phyloP scores from a whole-genome alignment of 1,140 invertebrate genomes.

The Acromyrmex heyeri region DNA sequence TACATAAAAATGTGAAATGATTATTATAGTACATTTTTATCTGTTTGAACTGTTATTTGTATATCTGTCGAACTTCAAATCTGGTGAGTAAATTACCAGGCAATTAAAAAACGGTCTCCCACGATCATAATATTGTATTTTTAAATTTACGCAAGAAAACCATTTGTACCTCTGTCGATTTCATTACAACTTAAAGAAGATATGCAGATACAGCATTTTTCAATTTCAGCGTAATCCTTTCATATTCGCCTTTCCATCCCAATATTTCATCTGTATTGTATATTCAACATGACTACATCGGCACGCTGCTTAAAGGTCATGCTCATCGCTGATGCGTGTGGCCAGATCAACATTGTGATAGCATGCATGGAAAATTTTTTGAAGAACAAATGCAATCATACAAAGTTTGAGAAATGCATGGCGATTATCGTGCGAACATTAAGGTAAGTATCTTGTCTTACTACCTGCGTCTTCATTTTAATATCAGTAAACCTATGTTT shows the following conservation, averaged over 20 bases:
- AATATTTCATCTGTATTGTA: conserved; percentile 73
- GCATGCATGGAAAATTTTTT: conserved; percentile 51
- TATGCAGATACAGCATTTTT: background rate
- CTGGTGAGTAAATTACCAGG: too few species aligned
- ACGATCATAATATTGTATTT: too few species aligned
- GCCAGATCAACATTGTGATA: conserved; percentile 66
- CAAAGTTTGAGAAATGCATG: background rate
- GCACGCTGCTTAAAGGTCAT: conserved; percentile 63
- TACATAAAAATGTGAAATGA: too few species aligned
- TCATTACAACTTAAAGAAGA: too few species aligned
- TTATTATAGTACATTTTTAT: too few species aligned
- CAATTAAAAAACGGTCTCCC: too few species aligned
- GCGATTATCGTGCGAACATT: conserved; percentile 27
- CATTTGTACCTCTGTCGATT: too few species aligned
- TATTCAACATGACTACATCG: conserved; percentile 70
- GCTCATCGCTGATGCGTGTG: conserved; percentile 73
- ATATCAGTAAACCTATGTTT: background rate
- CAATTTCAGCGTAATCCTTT: background rate
- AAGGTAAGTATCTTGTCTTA: conserved; percentile 10
- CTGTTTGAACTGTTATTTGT: too few species aligned
- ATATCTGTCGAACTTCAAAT: too few species aligned
- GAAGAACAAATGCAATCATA: background rate
- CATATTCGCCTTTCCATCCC: conserved; percentile 55
- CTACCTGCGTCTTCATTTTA: background rate
- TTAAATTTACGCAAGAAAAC: too few species aligned